These are phyloP conservation scores for Galeopterus variegatus DNA, from an alignment of 2,113 vertebrate genomes.

Conservation along the genomic window DNA sequence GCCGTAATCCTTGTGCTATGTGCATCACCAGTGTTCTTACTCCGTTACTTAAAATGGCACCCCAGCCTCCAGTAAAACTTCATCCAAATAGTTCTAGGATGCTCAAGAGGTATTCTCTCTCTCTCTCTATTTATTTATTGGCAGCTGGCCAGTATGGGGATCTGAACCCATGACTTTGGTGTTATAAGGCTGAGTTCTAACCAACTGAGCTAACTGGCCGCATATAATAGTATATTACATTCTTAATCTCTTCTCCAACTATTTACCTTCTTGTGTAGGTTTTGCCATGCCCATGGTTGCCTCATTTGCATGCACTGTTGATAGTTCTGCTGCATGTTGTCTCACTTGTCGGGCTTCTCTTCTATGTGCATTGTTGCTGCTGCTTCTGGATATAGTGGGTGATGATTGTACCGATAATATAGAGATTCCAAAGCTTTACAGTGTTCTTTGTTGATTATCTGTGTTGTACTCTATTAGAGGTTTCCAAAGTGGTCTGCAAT, in stretches of 20 bases:
- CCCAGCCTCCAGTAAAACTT: background rate
- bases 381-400: background rate
- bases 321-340: background rate
- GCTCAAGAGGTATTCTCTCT: background rate
- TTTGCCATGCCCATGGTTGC: background rate
- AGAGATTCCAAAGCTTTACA: background rate
- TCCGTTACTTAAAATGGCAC: background rate
- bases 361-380: background rate
- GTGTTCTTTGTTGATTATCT: background rate
- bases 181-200: too few species aligned
- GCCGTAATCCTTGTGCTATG: background rate
- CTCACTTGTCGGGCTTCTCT: background rate
- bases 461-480: background rate
- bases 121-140: background rate
- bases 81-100: background rate
- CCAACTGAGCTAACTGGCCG: too few species aligned
- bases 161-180: too few species aligned
- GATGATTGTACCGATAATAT: background rate
- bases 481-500: background rate
- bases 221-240: background rate
- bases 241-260: background rate
- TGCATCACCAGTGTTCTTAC: background rate
- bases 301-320: background rate
- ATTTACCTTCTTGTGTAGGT: background rate
- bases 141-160: too few species aligned